phyloP scores from a whole-genome alignment of 2,888 invertebrate genomes.

The Rhagophthalmus giganteus region DNA sequence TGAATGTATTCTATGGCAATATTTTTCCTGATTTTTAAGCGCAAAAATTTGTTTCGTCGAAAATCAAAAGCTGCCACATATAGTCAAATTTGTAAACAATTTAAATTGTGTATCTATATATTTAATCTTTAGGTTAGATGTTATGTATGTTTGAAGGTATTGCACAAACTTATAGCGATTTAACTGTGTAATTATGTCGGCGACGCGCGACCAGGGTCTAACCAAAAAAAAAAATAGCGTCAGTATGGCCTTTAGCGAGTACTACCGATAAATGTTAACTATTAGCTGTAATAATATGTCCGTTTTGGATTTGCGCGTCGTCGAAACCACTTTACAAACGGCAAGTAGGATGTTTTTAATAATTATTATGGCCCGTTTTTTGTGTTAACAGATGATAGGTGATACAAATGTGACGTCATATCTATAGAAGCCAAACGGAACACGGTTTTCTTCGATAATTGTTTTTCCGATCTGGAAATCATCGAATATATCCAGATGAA shows the following conservation, averaged over 20 bases:
- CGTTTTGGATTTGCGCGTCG: background rate
- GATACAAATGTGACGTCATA: too few relatives aligned
- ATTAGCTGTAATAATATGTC: background rate
- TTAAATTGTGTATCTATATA: slow-evolving; percentile 2
- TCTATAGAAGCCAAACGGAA: too few relatives aligned
- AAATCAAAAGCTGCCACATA: slow-evolving; percentile 12
- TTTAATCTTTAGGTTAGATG: slow-evolving; percentile 3
- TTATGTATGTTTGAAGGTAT: slow-evolving; percentile 3
- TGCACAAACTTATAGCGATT: background rate
- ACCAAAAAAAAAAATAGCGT: too few relatives aligned
- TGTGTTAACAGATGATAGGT: too few relatives aligned
- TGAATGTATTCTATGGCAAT: slow-evolving; percentile 20
- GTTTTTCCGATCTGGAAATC: too few relatives aligned
- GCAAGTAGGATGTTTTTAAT: too few relatives aligned
- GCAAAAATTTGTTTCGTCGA: too few relatives aligned
- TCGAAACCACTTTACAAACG: background rate
- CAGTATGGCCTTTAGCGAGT: background rate
- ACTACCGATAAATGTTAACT: background rate
- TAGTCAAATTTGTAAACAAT: slow-evolving; percentile 15
- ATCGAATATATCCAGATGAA: too few relatives aligned
- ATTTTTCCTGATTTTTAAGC: slow-evolving; percentile 9
- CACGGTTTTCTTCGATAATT: too few relatives aligned
- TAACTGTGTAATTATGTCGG: too few relatives aligned
- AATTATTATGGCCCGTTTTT: too few relatives aligned
- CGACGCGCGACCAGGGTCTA: too few relatives aligned